Evolutionary conservation across 2,113 vertebrate species (phyloP), one percentile per base, ranked within the genome.

Genomic region (Aldabrachelys gigantea): DNA sequence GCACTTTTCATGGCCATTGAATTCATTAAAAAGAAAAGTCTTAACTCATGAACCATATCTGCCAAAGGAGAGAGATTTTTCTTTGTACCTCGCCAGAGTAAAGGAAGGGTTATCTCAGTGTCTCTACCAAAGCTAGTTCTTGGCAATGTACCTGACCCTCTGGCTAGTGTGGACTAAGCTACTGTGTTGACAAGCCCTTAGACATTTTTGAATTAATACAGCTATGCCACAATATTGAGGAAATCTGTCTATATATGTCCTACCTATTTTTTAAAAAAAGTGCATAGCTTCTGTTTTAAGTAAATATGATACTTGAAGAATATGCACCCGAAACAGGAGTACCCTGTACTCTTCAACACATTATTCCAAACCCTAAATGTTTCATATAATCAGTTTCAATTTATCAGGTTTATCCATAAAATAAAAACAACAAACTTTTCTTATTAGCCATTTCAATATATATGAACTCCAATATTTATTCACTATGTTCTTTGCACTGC

Each of bases 301-400:
- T 57, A 88, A 94, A 91, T 65, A 6, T 89, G 57, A 75, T 88
- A 95, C 93, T 85, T 96, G 88, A 91, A 90, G 41, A 95, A 94
- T 8, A 94, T 11, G 27, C 10, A 1, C 31, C 89, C 29, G 85
- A 65, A 93, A 96, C 95, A 91, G n/a, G 89, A 88, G 89, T 87
- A 96, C 87, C 84, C 89, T 96, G 83, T 84, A 62, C 87, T 96
- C 72, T 94, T 95, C 93, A 93, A 88, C 0, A 94, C 57, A 89
- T 85, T 92, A 94, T 84, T 96, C 87, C 79, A 97, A 91, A 95
- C 44, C 41, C 82, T 38, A 24, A 95, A 41, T 89, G 92, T 93
- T 96, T 96, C 10, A 69, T 88, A 87, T 91, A 92, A 93, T 96
- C 95, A 95, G 82, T 87, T 89, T 52, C 93, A 96, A 91, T 87